Percentiles rank a stretch among this genome's conserved stretches.
These are phyloP conservation scores for Bhutanitis thaidina DNA, from an alignment of 2,888 invertebrate genomes.

Conservation along the genomic window DNA sequence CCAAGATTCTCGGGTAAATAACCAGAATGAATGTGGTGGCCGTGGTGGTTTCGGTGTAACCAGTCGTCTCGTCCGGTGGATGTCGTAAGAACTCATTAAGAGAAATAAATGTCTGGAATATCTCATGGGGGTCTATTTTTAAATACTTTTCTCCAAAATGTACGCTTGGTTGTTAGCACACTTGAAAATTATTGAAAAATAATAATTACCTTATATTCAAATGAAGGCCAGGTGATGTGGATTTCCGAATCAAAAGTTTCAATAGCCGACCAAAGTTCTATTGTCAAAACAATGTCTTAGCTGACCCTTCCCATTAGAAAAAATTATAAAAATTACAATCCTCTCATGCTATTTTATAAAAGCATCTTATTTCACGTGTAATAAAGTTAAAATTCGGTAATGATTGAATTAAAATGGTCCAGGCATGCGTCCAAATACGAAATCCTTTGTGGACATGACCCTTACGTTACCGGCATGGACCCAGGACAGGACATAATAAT, in stretches of 20 bases:
- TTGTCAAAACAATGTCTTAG: slow-evolving; percentile 37
- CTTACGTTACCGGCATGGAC: slow-evolving; percentile 30
- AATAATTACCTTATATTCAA: slow-evolving; percentile 24
- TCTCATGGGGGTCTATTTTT: too few species aligned
- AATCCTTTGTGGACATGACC: slow-evolving; percentile 36
- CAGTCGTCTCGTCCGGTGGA: too few species aligned
- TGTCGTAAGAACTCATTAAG: too few species aligned
- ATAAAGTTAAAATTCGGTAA: slow-evolving; percentile 21
- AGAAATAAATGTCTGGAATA: too few species aligned
- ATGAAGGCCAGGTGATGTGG: slow-evolving; percentile 54
- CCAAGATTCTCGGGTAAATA: too few species aligned
- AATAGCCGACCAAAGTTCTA: slow-evolving; percentile 30
- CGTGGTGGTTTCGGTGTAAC: too few species aligned
- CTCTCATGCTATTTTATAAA: not conserved
- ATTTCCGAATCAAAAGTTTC: slow-evolving; percentile 35
- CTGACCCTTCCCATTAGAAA: slow-evolving; percentile 46
- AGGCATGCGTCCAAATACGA: slow-evolving; percentile 25
- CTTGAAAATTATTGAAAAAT: not conserved
- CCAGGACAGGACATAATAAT: slow-evolving; percentile 33
- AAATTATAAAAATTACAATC: slow-evolving; percentile 15
- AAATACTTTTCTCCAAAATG: too few species aligned
- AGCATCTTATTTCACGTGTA: not conserved
- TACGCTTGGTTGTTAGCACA: too few species aligned
- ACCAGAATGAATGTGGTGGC: too few species aligned
- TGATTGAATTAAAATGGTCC: slow-evolving; percentile 20